Conservation (phyloP, 2,888 invertebrate genomes). For the Eupeodes latifasciatus region DNA sequence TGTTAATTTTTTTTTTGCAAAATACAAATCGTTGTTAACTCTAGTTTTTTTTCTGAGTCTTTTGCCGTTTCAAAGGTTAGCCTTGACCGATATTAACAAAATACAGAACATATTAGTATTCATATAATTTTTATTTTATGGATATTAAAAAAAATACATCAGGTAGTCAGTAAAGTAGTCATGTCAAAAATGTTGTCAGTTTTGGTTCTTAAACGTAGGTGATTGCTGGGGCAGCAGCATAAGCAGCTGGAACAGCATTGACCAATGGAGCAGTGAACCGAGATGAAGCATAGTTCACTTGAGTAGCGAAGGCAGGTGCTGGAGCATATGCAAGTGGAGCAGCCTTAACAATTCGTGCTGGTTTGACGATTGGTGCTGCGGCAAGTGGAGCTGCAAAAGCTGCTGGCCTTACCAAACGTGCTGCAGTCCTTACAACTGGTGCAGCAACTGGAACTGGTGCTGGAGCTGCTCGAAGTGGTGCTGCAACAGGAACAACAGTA, state of each 20-base stretch:
- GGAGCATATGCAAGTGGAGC: constrained; percentile 35
- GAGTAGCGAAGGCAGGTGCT: constrained; percentile 35
- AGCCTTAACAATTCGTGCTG: constrained; percentile 15
- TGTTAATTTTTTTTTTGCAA: too few relatives aligned
- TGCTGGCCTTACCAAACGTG: constrained; percentile 24
- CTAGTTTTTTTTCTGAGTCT: too few relatives aligned
- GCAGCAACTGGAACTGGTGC: constrained; percentile 42
- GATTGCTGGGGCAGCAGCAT: constrained; percentile 43
- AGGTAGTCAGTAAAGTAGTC: constrained; percentile 37
- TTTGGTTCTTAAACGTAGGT: constrained; percentile 37
- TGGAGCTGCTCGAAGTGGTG: constrained; percentile 58
- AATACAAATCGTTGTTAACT: too few relatives aligned
- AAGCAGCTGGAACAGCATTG: constrained; percentile 12
- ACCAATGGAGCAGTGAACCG: not conserved
- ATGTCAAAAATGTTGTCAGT: not conserved
- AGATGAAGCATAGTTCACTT: constrained; percentile 27
- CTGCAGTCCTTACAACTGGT: constrained; percentile 37
- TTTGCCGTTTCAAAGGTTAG: too few relatives aligned
- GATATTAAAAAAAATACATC: constrained; percentile 26
- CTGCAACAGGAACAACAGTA: constrained; percentile 46
- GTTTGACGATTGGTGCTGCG: constrained; percentile 20
- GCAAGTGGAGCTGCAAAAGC: not conserved
- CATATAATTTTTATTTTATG: constrained; percentile 4
- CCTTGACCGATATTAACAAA: too few relatives aligned
- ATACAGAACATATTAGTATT: not conserved